Evolutionary conservation across 2,113 vertebrate species (phyloP).

Genomic region (Ariopsis seemanni): DNA sequence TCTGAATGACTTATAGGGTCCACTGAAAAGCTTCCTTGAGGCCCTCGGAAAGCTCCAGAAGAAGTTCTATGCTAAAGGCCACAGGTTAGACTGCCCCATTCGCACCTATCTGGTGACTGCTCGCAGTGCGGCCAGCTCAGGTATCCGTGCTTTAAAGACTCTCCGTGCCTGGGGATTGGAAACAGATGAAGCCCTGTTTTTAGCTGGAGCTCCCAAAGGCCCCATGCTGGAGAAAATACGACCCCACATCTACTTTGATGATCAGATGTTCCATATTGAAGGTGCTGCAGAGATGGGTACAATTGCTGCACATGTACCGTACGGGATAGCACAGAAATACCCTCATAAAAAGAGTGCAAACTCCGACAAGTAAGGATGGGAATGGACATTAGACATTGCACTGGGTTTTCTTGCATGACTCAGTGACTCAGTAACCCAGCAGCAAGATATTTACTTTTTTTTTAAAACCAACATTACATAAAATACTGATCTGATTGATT

Average conservation of each 20-base stretch:
- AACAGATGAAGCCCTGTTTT: conserved; percentile 92
- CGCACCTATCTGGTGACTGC: conserved; percentile 95
- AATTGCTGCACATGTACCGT: conserved; percentile 91
- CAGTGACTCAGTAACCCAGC: neutral
- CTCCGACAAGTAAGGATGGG: conserved; percentile 56
- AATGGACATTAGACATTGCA: neutral
- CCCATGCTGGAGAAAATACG: conserved; percentile 93
- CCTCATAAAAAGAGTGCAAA: conserved; percentile 54
- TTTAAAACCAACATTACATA: neutral
- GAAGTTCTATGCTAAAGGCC: conserved; percentile 93
- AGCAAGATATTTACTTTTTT: conserved; percentile 10
- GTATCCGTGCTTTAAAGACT: conserved; percentile 92
- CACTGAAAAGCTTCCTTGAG: conserved; percentile 92
- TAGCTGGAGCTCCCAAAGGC: conserved; percentile 93
- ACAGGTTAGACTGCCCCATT: conserved; percentile 91
- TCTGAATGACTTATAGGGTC: conserved; percentile 75
- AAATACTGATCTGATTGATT: neutral
- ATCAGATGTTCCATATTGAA: conserved; percentile 98
- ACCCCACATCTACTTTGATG: conserved; percentile 97
- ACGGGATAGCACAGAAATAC: conserved; percentile 85
- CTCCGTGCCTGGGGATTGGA: conserved; percentile 96
- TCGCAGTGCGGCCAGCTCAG: conserved; percentile 92
- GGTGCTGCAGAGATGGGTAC: conserved; percentile 92
- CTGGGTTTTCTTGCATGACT: conserved; percentile 20
- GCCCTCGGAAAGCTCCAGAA: conserved; percentile 93